phyloP scores from a whole-genome alignment of 2,888 invertebrate species.

The Archips xylosteana region DNA sequence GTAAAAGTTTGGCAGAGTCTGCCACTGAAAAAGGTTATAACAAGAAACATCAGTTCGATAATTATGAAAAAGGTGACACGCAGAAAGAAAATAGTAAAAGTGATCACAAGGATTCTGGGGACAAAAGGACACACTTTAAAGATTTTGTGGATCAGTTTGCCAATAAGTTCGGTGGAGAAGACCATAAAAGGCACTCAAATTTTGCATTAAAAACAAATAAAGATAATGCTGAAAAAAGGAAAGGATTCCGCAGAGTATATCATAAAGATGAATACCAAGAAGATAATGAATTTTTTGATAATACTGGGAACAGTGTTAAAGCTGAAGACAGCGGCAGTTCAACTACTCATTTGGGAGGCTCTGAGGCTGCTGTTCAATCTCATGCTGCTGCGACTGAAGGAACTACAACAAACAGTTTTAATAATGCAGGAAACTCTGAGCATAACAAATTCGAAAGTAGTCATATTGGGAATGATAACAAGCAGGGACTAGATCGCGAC shows the following conservation, averaged over 20 bases:
- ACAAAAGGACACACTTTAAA: constrained; percentile 62
- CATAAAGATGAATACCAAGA: constrained; percentile 78
- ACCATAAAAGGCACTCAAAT: constrained; percentile 60
- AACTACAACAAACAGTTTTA: constrained; percentile 52
- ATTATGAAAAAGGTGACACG: constrained; percentile 53
- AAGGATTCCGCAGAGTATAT: constrained; percentile 73
- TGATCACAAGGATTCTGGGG: constrained; percentile 51
- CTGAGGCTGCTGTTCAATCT: constrained; percentile 61
- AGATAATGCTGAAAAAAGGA: constrained; percentile 70
- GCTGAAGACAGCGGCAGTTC: constrained; percentile 62
- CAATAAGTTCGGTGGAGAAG: constrained; percentile 69
- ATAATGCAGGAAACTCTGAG: constrained; percentile 52
- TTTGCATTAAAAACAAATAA: constrained; percentile 58
- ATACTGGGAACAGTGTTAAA: constrained; percentile 61
- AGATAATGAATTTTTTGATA: constrained; percentile 75
- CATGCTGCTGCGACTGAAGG: constrained; percentile 57
- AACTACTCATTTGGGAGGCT: constrained; percentile 59
- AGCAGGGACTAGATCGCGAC: constrained; percentile 52
- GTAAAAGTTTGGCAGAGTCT: constrained; percentile 44
- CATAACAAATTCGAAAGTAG: constrained; percentile 53
- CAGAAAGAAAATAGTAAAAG: constrained; percentile 53
- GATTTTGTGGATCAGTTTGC: constrained; percentile 69
- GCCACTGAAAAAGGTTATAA: constrained; percentile 50
- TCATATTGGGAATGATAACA: constrained; percentile 52
- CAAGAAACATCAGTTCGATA: constrained; percentile 54